Evolutionary conservation across 2,113 vertebrate species (phyloP).

Genomic region (Phrynosoma platyrhinos): DNA sequence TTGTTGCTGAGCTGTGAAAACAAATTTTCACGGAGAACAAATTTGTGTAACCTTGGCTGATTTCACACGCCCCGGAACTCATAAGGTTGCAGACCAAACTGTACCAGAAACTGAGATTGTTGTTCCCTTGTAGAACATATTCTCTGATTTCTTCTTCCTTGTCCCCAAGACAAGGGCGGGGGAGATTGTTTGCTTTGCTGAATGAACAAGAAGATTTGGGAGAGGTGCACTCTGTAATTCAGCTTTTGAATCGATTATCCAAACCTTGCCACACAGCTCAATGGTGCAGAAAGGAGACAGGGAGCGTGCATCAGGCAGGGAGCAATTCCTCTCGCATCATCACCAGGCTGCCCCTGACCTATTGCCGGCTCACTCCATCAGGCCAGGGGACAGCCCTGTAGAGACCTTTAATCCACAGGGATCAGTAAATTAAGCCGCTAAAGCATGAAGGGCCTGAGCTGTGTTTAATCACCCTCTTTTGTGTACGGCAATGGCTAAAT

Average conservation of each 20-base stretch:
- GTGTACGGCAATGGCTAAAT: slow-evolving; percentile 75
- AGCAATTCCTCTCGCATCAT: slow-evolving; percentile 38
- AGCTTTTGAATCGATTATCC: slow-evolving; percentile 57
- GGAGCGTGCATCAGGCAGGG: slow-evolving; percentile 4
- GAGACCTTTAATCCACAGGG: slow-evolving; percentile 76
- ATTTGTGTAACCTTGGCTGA: no score
- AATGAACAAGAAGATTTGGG: slow-evolving; percentile 1
- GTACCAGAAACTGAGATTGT: no score
- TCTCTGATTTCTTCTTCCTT: no score
- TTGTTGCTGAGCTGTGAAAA: no score
- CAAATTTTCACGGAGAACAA: no score
- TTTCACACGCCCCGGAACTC: no score
- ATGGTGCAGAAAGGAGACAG: not conserved
- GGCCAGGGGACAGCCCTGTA: slow-evolving; percentile 64
- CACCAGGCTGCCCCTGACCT: slow-evolving; percentile 35
- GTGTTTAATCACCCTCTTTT: slow-evolving; percentile 81
- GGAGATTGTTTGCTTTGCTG: not conserved
- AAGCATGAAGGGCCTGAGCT: slow-evolving; percentile 78
- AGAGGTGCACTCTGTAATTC: slow-evolving; percentile 36
- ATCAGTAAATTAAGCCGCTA: slow-evolving; percentile 81
- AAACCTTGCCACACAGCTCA: slow-evolving; percentile 64
- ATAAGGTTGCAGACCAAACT: no score
- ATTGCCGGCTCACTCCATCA: slow-evolving; percentile 45
- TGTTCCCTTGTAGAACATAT: no score
- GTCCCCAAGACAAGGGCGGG: not conserved